Evolutionary conservation across 2,797 vertebrate genomes (phyloP), one percentile per base, ranked within the genome.

Genomic region (Enteromius mattozi): DNA sequence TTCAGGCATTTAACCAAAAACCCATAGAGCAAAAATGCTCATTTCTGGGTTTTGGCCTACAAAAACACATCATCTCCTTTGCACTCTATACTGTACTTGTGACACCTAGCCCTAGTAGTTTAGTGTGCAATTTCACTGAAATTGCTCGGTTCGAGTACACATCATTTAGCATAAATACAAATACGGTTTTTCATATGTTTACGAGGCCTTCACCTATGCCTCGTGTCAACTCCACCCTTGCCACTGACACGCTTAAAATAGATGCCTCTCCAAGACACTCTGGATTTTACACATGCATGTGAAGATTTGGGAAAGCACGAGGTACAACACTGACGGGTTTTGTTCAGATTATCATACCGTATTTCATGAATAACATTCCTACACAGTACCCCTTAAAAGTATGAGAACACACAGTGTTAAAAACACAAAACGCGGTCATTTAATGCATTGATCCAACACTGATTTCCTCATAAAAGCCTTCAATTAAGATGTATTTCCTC

Each of bases 241-340:
- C 80, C 85, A 63, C 71, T n/a, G 51, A 85, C 71, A 45, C 17
- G n/a, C 85, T 75, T 75, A 78, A 88, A 87, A 88, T 85, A 87
- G 81, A 80, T 19, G 54, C 35, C 54, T 71, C 76, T 72, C 85
- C 61, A 47, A 86, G 72, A 85, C 83, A 54, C 83, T 85, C 71
- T 10, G 87, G 87, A 88, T 85, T 85, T 87, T 85, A 87, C 87
- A 87, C 49, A 24, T 70, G 80, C 63, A 74, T 37, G 85, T 6
- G 66, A 88, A 85, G 37, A 74, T 80, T 81, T 77, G 21, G 76
- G 71, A 16, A 66, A 77, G 35, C 85, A 81, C 42, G 45, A 86
- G 85, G 76, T 76, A 16, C 8, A 82, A 79, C 70, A 68, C 63
- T 56, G 54, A 80, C 2, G 33, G 51, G 70, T 71, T 82, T 86